Conservation (phyloP, 92 coral and sea anemone genomes). For the Muricea muricata region DNA sequence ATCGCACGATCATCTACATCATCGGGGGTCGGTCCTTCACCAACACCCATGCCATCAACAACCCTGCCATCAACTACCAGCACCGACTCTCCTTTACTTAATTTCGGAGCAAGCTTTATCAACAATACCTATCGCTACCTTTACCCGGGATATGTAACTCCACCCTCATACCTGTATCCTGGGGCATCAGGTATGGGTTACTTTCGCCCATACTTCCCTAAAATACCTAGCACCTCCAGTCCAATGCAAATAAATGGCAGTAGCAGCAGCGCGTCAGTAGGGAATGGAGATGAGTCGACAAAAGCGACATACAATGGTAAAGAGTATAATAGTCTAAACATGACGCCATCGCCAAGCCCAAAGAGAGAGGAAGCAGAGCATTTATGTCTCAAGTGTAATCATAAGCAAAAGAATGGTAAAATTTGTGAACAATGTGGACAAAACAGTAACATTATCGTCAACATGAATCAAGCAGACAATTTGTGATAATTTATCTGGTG, state of each 20-base stretch:
- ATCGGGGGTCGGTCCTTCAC: not conserved
- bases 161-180: conserved; percentile 11
- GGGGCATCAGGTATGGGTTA: conserved; percentile 27
- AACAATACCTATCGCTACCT: conserved; percentile 29
- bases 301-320: not conserved
- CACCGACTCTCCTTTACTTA: not conserved
- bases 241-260: not conserved
- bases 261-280: not conserved
- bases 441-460: not conserved
- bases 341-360: conserved; percentile 36
- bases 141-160: conserved; percentile 26
- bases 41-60: not conserved
- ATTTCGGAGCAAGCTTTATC: not conserved
- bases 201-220: conserved; percentile 29
- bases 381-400: conserved; percentile 13
- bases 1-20: conserved; percentile 70
- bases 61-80: not conserved
- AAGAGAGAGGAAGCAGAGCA: conserved; percentile 18
- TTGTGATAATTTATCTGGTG: not conserved
- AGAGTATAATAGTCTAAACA: conserved; percentile 22
- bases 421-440: conserved; percentile 37
- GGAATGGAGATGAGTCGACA: not conserved
- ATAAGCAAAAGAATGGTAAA: conserved; percentile 21
- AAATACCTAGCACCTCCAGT: not conserved
- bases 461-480: not conserved